Evolutionary conservation across 2,888 invertebrate genomes (phyloP).

Genomic region (Eupelmus urozonus): DNA sequence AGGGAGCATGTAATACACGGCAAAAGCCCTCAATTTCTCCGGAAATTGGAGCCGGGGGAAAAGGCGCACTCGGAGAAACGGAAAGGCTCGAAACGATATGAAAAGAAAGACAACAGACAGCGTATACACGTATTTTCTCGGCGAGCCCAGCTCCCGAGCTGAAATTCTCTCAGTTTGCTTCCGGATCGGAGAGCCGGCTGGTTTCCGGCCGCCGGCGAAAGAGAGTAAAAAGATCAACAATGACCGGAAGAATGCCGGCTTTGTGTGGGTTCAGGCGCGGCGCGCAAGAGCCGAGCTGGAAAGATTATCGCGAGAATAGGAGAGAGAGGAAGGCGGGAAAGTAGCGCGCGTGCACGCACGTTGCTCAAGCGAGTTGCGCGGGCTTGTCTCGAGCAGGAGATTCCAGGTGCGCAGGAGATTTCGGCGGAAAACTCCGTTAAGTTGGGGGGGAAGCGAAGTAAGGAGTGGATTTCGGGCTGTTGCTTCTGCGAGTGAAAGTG

Average conservation of each 20-base stretch:
- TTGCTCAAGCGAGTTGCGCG: too few species aligned
- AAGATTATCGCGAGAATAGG: constrained; percentile 48
- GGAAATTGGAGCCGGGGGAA: too few species aligned
- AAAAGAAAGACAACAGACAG: not conserved
- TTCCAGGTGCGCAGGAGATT: too few species aligned
- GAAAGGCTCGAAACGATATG: not conserved
- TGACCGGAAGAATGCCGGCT: constrained; percentile 30
- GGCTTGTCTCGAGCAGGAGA: too few species aligned
- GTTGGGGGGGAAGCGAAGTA: too few species aligned
- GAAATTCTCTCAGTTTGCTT: not conserved
- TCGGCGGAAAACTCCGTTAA: too few species aligned
- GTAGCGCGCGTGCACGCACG: too few species aligned
- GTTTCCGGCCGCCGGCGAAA: constrained; percentile 19
- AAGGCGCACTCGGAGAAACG: not conserved
- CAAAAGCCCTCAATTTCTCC: too few species aligned
- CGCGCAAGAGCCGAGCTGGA: not conserved
- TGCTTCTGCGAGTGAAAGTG: too few species aligned
- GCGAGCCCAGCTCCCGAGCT: too few species aligned
- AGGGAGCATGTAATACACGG: not conserved
- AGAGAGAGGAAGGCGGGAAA: not conserved
- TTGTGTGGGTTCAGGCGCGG: not conserved
- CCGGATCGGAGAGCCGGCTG: not conserved
- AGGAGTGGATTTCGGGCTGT: too few species aligned
- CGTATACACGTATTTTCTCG: not conserved
- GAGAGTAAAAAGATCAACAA: constrained; percentile 7